Evolutionary conservation across 2,113 vertebrate species (phyloP), one percentile per base, ranked within the genome.

Genomic region (Trochalopteron elliotii): DNA sequence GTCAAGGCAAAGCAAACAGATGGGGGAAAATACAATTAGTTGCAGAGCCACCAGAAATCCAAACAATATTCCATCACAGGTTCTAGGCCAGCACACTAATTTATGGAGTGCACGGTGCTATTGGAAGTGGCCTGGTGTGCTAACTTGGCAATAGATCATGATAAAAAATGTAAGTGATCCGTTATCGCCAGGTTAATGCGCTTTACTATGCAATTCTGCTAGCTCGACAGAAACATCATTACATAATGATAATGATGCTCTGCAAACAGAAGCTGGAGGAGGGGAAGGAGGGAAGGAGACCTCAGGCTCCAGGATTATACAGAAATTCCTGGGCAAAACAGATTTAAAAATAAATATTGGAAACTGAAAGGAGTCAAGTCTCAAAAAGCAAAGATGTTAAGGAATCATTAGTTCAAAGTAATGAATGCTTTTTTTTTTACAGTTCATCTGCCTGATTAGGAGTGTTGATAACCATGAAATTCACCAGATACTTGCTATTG

Each of bases 101-200:
- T 96, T 95, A 91, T 94, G 4, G 82, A 93, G 72, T 76, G 60
- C 2, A 0, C 0, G 0, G 60, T 78, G 59, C 94, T 95, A 10
- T 83, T 80, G 92, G 85, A 94, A 86, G 87, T 91, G 86, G 88
- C 90, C 95, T 2, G 27, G 75, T 94, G 83, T 60, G 90, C 92
- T 93, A 89, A 93, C 85, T 87, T 5, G 11, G 89, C 92, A 95
- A 96, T 96, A 96, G 94, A 94, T 97, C 95, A 96, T 94, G 93
- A 96, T 95, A 94, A 94, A 93, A 96, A 96, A 96, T 94, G 87
- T 94, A 95, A 94, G 92, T 75, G 80, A 93, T 94, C 85, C 7
- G 45, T 94, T 94, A 90, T 96, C 61, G 3, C 92, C 89, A 88
- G 89, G 87, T 92, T 94, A 96, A 96, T 94, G 88, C 6, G 22